Base-by-base conservation (phyloP, 2,888 invertebrate genomes). In the Hermodice carunculata region DNA sequence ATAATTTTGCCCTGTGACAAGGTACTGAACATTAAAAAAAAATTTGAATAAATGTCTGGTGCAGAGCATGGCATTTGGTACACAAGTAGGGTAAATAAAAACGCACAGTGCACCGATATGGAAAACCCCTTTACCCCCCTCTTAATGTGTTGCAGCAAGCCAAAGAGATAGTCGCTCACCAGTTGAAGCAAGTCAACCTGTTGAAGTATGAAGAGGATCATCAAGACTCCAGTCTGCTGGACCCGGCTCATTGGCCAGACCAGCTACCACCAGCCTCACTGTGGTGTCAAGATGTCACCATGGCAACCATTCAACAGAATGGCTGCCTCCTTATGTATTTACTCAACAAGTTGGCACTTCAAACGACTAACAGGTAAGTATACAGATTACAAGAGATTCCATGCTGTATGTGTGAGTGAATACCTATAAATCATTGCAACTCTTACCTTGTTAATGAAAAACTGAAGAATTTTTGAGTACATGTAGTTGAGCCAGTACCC, bases 261-360 rank as follows among this genome's bases (percentile, higher is more conserved):
- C 24, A 32, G 28, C 46, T 65, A 17, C 64, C 67, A 14, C 19
- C 51, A 3, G 61, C 32, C 1, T 22, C 19, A n/a, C 42, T 52
- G 19, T 67, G 64, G 67, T 61, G 60, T 29, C 17, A 26, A 24
- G 67, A 64, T 29, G 58, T 61, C 32, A 32, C 52, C 22, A 65
- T 61, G 53, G 52, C 65, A 22, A 58, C 65, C n/a, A 54, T 54
- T 17, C 49, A 58, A 29, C 60, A 59, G n/a, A 43, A 51, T 49
- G 26, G 46, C 34, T 37, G 49, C 3, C 40, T 61, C 22, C 22
- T 68, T n/a, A 19, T 66, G 5, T 62, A 68, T 28, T 22, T 68
- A 8, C 28, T 66, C 24, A 48, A 58, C 42, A 28, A 59, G 26
- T 1, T 63, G 28, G 14, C 37, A 11, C 19, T 57, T 24, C 1